phyloP scores from a whole-genome alignment of 2,888 invertebrate genomes.

The Drosophila rellima region DNA sequence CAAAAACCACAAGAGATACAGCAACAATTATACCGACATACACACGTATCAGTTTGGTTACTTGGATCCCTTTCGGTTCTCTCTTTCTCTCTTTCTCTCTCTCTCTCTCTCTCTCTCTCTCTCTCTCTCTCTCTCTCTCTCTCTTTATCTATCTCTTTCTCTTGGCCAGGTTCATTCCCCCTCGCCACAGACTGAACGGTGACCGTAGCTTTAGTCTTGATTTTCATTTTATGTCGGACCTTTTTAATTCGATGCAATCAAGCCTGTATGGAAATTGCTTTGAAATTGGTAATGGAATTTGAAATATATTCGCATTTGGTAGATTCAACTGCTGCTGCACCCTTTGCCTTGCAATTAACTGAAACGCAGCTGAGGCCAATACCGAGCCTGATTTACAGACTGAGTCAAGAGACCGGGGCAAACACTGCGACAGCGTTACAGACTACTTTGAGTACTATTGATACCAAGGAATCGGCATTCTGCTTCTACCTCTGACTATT shows the following conservation, averaged over 20 bases:
- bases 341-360: constrained; percentile 59
- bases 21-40: constrained; percentile 18
- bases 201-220: constrained; percentile 57
- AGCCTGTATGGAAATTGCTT: constrained; percentile 78
- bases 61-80: constrained; percentile 33
- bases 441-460: not conserved
- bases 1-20: constrained; percentile 8
- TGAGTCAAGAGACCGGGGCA: not conserved
- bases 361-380: constrained; percentile 14
- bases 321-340: constrained; percentile 42
- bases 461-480: not conserved
- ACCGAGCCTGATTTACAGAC: constrained; percentile 9
- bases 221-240: constrained; percentile 57
- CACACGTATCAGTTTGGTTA: constrained; percentile 41
- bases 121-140: constrained; percentile 15
- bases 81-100: constrained; percentile 20
- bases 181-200: constrained; percentile 21
- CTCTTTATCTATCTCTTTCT: constrained; percentile 15
- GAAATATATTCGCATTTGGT: constrained; percentile 63
- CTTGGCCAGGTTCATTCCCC: constrained; percentile 33
- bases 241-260: constrained; percentile 79
- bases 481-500: not conserved
- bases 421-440: constrained; percentile 1
- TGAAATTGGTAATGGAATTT: constrained; percentile 66
- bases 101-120: constrained; percentile 25